A percentile compares a stretch with the other conserved stretches of the same genome.
phyloP scores from a whole-genome alignment of 2,113 vertebrate genomes.

The Sakesphorus luctuosus region DNA sequence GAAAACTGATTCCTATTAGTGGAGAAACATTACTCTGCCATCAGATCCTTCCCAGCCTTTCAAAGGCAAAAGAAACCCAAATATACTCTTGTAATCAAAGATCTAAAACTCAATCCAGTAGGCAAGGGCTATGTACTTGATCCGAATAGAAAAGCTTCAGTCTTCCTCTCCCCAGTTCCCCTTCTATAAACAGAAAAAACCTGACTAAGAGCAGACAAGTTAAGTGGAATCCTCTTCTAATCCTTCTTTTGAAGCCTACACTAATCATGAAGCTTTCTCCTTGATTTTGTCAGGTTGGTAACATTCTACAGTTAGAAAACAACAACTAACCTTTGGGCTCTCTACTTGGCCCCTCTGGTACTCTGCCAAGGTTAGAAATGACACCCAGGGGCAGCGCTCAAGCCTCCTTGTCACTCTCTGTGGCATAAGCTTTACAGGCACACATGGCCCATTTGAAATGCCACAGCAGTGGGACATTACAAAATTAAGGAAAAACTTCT shows the following conservation, averaged over 20 bases:
- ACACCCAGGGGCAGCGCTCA: neutral
- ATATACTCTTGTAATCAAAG: neutral
- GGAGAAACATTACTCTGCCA: neutral
- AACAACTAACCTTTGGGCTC: neutral
- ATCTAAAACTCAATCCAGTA: neutral
- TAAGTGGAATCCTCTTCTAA: neutral
- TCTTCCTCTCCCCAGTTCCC: neutral
- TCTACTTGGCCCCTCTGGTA: neutral
- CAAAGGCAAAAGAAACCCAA: neutral
- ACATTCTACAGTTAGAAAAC: neutral
- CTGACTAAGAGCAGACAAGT: neutral
- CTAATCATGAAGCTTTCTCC: neutral
- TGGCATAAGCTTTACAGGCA: accelerated
- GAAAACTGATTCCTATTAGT: neutral
- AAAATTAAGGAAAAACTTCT: neutral
- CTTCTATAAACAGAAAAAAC: neutral
- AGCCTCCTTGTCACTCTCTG: neutral
- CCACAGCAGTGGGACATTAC: neutral
- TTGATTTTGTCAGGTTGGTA: neutral
- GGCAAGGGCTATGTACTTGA: neutral
- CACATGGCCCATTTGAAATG: neutral
- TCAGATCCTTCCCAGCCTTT: neutral
- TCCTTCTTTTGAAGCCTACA: neutral
- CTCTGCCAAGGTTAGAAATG: neutral
- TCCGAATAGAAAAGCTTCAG: neutral